A percentile compares a stretch with the other conserved stretches of the same genome.
Evolutionary conservation across 2,888 invertebrate genomes (phyloP).

Genomic region (Scelioninae gen. 1): DNA sequence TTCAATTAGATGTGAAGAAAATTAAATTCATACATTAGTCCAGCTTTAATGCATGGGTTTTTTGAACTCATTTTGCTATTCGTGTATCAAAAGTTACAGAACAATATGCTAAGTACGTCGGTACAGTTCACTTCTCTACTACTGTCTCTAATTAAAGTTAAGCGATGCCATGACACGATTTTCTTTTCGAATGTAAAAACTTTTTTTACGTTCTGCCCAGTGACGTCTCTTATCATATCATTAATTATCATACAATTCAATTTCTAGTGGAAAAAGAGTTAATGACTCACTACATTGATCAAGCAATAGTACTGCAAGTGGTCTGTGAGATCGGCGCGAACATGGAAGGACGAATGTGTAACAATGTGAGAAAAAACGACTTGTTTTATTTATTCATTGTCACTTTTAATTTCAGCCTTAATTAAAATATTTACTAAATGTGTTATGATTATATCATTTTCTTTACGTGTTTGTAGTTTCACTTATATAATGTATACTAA

Average conservation of each 20-base stretch:
- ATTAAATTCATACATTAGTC: no score
- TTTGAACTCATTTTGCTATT: no score
- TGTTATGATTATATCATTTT: conserved; percentile 9
- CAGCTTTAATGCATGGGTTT: no score
- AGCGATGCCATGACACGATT: conserved; percentile 57
- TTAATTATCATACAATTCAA: conserved; percentile 48
- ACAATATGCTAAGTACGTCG: no score
- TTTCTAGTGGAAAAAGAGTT: conserved; percentile 59
- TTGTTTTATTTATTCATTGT: conserved; percentile 59
- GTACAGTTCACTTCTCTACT: no score
- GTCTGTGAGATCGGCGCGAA: conserved; percentile 37
- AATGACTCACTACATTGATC: conserved; percentile 59
- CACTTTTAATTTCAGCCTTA: conserved; percentile 46
- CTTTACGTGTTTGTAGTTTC: no score
- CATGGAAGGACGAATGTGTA: conserved; percentile 63
- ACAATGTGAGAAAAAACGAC: conserved; percentile 53
- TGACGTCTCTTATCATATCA: conserved; percentile 46
- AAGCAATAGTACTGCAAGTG: conserved; percentile 27
- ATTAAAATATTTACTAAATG: conserved; percentile 50
- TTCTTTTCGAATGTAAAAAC: conserved; percentile 46
- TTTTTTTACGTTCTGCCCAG: conserved; percentile 32
- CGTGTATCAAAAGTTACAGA: no score
- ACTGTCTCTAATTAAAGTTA: no score
- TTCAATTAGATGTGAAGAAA: no score
- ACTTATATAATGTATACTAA: no score